phyloP scores from a whole-genome alignment of 2,797 vertebrate species.

The Staurois parvus region DNA sequence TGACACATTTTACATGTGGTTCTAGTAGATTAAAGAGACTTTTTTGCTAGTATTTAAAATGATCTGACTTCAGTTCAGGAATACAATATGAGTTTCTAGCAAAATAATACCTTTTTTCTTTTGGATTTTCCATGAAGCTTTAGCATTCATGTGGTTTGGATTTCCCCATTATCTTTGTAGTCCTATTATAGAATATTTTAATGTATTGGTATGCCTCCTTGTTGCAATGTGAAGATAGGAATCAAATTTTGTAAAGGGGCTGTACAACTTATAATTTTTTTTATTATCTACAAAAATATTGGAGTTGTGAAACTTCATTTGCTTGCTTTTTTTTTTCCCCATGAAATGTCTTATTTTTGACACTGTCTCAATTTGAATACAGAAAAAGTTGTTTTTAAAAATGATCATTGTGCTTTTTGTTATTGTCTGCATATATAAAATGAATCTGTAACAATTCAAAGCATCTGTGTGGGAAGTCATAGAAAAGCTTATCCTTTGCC shows the following conservation, averaged over 20 bases:
- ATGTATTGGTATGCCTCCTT: conserved; percentile 34
- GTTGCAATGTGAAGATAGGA: conserved; percentile 62
- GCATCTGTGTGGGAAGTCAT: too few relatives aligned
- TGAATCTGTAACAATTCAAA: too few relatives aligned
- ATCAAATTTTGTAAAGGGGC: conserved; percentile 62
- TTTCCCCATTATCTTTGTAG: not conserved
- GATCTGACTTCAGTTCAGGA: conserved; percentile 58
- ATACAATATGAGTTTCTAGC: conserved; percentile 73
- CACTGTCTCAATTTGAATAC: conserved; percentile 70
- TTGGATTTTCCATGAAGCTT: conserved; percentile 4
- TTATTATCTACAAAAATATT: not conserved
- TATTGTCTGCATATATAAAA: conserved; percentile 32
- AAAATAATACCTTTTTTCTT: conserved; percentile 61
- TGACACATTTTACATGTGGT: conserved; percentile 9
- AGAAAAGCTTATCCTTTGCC: too few relatives aligned
- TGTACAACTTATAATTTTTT: conserved; percentile 7
- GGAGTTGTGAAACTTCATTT: not conserved
- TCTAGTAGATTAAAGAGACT: conserved; percentile 51
- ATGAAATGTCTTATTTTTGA: conserved; percentile 55
- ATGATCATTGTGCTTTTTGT: conserved; percentile 68
- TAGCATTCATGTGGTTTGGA: not conserved
- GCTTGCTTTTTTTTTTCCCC: not conserved
- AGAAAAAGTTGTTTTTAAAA: conserved; percentile 56
- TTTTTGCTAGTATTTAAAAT: conserved; percentile 65
- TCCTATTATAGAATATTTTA: conserved; percentile 58